Base-by-base conservation (phyloP, 2,797 vertebrate species). In the Arctocebus calabarensis region DNA sequence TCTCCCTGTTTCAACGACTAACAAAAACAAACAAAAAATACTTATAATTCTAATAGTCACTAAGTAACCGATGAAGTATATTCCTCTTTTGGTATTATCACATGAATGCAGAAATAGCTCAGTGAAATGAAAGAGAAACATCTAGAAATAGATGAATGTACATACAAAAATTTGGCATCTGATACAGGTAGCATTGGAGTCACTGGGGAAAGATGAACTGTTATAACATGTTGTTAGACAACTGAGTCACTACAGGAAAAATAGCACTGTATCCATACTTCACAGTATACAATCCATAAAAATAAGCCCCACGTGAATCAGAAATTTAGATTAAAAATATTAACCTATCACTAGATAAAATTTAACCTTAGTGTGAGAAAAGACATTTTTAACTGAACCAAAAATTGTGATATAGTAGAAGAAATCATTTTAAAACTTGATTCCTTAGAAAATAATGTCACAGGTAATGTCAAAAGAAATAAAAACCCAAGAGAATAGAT, bases 21-120 rank as follows among this genome's bases (percentile, higher is more conserved):
- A 94, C 14, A 61, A 40, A 95, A 88, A 55, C 61, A 88, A 84
- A 40, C 40, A 40, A 57, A 12, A 52, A 8, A 1, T 86, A 12
- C 40, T 93, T 83, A 83, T 14, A 92, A 88, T 95, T 95, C 45
- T 79, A 81, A 34, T 84, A 88, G 17, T 74, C 73, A 10, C 37
- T 13, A 70, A 94, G 5, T 45, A 52, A 62, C 29, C 34, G 22
- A 91, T 61, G 68, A 95, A 23, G 12, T 95, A 52, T 5, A 52
- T 4, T 85, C 75, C 34, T 4, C 11, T 94, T 12, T 75, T 29
- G 10, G 22, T 52, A 78, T 17, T 62, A 25, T 22, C 10, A 57
- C 16, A 81, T 14, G 19, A 37, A 75, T 20, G 48, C 1, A 66
- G 1, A 55, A 12, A 64, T 7, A 74, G 23, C 19, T 74, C 22